Evolutionary conservation across 2,113 vertebrate genomes (phyloP).

Genomic region (Eretmodus cyanostictus): DNA sequence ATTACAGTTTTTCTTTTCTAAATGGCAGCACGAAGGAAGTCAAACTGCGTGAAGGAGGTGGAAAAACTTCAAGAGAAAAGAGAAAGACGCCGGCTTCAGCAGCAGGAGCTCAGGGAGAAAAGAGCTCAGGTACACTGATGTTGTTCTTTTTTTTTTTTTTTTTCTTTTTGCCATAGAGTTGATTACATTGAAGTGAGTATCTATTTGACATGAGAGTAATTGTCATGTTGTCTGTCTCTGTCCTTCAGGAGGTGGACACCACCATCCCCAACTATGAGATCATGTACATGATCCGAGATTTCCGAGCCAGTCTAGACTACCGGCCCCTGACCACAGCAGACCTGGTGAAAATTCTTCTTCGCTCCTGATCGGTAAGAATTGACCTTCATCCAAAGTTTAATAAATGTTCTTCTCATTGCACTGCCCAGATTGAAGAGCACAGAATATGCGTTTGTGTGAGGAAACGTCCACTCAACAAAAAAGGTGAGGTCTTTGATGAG

Average conservation of each 20-base stretch:
- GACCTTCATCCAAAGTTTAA: neutral
- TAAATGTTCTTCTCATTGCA: neutral
- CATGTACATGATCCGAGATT: conserved; percentile 98
- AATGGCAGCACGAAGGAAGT: conserved; percentile 90
- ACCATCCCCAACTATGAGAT: conserved; percentile 98
- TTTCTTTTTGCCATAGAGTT: neutral
- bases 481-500: conserved; percentile 72
- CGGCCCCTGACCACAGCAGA: conserved; percentile 91
- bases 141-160: neutral
- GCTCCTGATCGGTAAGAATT: neutral
- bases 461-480: conserved; percentile 96
- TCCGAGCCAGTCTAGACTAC: conserved; percentile 93
- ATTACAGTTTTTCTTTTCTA: conserved; percentile 7
- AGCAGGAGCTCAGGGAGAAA: conserved; percentile 97
- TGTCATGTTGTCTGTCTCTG: neutral
- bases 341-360: conserved; percentile 67
- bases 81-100: conserved; percentile 90
- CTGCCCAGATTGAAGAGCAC: conserved; percentile 92
- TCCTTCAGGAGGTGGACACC: conserved; percentile 87
- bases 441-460: conserved; percentile 98
- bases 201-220: neutral
- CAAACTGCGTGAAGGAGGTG: conserved; percentile 98
- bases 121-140: conserved; percentile 83
- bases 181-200: neutral
- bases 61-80: conserved; percentile 98